These are phyloP conservation scores for Hydropsyche betteni DNA, from an alignment of 2,888 invertebrate species.

Conservation along the genomic window DNA sequence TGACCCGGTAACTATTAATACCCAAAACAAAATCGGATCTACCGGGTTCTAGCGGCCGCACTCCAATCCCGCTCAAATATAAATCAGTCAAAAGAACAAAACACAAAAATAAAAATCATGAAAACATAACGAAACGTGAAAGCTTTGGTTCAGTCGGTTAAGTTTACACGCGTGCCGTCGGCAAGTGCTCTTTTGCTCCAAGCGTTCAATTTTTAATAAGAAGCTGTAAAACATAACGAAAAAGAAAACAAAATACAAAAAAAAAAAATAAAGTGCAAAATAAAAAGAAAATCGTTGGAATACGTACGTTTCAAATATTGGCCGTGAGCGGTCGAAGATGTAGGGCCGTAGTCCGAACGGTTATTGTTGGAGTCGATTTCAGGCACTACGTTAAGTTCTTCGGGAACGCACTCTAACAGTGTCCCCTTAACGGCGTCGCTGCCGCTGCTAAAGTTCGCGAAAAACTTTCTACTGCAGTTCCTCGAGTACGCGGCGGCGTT, in stretches of 20 bases:
- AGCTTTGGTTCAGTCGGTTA: not conserved
- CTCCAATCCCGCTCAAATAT: not conserved
- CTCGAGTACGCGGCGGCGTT: slow-evolving; percentile 37
- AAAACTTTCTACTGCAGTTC: slow-evolving; percentile 8
- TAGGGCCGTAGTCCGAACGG: slow-evolving; percentile 38
- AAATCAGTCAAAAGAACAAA: slow-evolving; percentile 51
- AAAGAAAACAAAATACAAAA: slow-evolving; percentile 35
- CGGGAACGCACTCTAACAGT: slow-evolving; percentile 28
- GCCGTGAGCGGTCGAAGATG: slow-evolving; percentile 38
- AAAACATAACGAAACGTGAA: slow-evolving; percentile 28
- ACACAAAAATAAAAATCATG: slow-evolving; percentile 51
- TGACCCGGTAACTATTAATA: slow-evolving; percentile 52
- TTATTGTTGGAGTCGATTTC: slow-evolving; percentile 51
- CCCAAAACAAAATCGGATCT: slow-evolving; percentile 41
- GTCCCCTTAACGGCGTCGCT: not conserved
- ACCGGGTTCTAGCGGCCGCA: slow-evolving; percentile 43
- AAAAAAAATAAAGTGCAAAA: slow-evolving; percentile 34
- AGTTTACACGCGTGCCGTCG: slow-evolving; percentile 15
- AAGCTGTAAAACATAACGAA: slow-evolving; percentile 8
- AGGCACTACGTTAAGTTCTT: slow-evolving; percentile 24
- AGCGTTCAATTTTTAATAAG: not conserved
- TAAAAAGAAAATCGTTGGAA: slow-evolving; percentile 57
- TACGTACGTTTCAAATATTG: slow-evolving; percentile 63
- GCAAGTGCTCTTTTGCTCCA: slow-evolving; percentile 22
- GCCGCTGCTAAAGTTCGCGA: slow-evolving; percentile 13